Percentiles rank a stretch among this genome's conserved stretches.
Conservation (phyloP, 1,140 invertebrate genomes). For the Melanaphis sacchari region DNA sequence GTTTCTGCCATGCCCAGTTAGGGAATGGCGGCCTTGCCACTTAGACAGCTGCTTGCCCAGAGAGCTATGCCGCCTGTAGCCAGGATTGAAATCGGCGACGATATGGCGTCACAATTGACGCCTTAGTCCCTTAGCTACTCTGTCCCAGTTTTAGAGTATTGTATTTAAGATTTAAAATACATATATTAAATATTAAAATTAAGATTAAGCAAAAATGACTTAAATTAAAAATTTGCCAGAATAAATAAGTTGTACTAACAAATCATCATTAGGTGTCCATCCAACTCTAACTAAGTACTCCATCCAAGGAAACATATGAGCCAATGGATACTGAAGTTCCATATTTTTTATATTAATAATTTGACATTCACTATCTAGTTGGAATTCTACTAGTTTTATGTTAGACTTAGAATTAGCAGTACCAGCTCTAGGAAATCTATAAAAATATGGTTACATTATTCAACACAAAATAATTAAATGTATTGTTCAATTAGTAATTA, state of each 20-base stretch:
- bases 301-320: constrained; percentile 84
- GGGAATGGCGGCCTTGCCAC: too few species aligned
- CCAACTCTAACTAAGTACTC: constrained; percentile 94
- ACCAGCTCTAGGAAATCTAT: constrained; percentile 88
- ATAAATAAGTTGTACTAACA: constrained; percentile 70
- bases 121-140: too few species aligned
- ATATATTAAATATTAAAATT: too few species aligned
- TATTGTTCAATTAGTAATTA: not conserved
- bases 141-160: not conserved
- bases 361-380: constrained; percentile 71
- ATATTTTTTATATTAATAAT: constrained; percentile 73
- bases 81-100: too few species aligned
- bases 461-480: not conserved
- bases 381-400: constrained; percentile 88
- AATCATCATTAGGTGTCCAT: constrained; percentile 88
- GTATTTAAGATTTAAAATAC: not conserved
- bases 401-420: constrained; percentile 88
- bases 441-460: constrained; percentile 32
- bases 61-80: too few species aligned
- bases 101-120: too few species aligned
- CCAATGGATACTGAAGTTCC: constrained; percentile 77
- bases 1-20: too few species aligned
- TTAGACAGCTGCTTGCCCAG: too few species aligned
- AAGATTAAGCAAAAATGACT: not conserved
- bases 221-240: not conserved